Percentiles rank a stretch among this genome's conserved stretches.
Conservation (phyloP, 2,888 invertebrate genomes). For the Limnephilus rhombicus region DNA sequence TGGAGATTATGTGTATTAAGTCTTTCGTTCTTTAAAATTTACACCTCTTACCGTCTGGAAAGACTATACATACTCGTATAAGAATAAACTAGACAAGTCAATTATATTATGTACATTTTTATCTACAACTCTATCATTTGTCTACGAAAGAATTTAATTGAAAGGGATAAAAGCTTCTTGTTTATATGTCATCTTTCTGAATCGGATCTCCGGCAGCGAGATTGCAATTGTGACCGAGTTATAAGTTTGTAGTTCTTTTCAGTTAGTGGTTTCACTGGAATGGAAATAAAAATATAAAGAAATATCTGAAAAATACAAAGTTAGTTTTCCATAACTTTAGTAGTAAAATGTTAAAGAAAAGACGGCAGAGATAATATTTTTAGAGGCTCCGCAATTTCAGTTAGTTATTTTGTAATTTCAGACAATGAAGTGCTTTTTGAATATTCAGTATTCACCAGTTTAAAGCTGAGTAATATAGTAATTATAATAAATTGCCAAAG, state of each 20-base stretch:
- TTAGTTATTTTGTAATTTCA: neutral
- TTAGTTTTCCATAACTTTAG: neutral
- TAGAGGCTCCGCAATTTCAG: neutral
- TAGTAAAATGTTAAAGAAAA: neutral
- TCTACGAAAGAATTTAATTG: neutral
- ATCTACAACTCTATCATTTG: too few relatives aligned
- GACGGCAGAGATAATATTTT: too few relatives aligned
- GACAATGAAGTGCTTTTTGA: neutral
- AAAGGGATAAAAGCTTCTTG: neutral
- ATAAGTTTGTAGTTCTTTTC: slow-evolving; percentile 9
- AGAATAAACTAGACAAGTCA: neutral
- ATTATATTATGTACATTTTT: too few relatives aligned
- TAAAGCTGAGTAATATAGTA: too few relatives aligned
- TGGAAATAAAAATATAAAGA: neutral
- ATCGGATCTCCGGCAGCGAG: neutral
- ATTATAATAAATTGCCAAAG: too few relatives aligned
- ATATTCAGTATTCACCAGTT: too few relatives aligned
- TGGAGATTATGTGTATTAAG: too few relatives aligned
- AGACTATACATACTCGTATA: too few relatives aligned
- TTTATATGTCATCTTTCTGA: neutral
- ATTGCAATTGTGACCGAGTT: neutral
- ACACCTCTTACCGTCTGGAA: too few relatives aligned
- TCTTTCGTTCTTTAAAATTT: too few relatives aligned
- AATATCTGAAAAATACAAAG: neutral
- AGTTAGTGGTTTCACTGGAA: neutral